Evolutionary conservation across 2,888 invertebrate genomes (phyloP).

Genomic region (Xestia rhomboidea): DNA sequence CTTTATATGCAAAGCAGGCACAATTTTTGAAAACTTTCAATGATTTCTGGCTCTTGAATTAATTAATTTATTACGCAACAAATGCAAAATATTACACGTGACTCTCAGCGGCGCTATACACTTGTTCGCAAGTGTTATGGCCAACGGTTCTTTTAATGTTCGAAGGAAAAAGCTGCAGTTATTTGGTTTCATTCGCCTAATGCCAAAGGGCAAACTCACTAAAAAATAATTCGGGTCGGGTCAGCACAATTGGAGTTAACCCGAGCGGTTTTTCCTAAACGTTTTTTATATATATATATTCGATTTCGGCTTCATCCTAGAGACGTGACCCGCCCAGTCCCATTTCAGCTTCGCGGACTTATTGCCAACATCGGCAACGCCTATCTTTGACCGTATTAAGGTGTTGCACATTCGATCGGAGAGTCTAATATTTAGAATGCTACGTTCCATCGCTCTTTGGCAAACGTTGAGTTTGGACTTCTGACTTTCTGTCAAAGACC

Average conservation of each 20-base stretch:
- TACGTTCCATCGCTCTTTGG: no score
- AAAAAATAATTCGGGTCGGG: neutral
- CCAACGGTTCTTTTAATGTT: neutral
- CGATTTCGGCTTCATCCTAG: no score
- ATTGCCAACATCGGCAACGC: no score
- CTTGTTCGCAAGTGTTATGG: neutral
- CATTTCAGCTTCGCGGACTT: no score
- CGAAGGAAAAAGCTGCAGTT: neutral
- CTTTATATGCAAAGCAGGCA: constrained; percentile 16
- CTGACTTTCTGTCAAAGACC: no score
- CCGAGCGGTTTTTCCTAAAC: neutral
- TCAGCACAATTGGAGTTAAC: neutral
- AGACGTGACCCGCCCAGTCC: no score
- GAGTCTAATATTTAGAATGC: no score
- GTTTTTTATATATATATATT: neutral
- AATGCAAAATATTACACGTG: constrained; percentile 39
- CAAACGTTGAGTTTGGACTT: no score
- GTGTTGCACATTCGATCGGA: no score
- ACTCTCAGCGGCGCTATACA: constrained; percentile 4
- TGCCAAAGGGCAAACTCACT: neutral
- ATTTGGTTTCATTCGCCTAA: neutral
- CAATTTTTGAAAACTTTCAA: constrained; percentile 16
- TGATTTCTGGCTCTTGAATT: constrained; percentile 1
- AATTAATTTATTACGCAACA: constrained; percentile 43
- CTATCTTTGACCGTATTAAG: no score